A percentile compares a stretch with the other conserved stretches of the same genome.
Conservation (phyloP, 2,888 invertebrate species). For the Gasteruption jaculator region DNA sequence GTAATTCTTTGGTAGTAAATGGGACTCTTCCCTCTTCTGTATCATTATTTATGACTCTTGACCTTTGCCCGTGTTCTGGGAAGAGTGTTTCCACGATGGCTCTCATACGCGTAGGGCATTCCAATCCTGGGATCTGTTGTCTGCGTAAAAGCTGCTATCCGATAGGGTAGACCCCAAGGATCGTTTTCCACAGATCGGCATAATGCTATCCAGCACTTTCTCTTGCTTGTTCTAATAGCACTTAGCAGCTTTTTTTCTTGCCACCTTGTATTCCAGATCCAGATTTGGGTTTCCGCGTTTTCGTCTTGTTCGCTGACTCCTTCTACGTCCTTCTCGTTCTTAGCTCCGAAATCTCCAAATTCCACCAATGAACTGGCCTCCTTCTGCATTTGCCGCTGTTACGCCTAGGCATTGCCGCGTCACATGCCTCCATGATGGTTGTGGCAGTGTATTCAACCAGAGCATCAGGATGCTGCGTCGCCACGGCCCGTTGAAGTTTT, state of each 20-base stretch:
- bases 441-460: not conserved
- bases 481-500: not conserved
- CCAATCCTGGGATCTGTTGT: too few species aligned
- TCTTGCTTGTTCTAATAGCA: conserved; percentile 15
- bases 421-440: not conserved
- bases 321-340: too few species aligned
- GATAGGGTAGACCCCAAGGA: conserved; percentile 12
- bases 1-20: too few species aligned
- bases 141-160: conserved; percentile 8
- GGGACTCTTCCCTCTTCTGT: too few species aligned
- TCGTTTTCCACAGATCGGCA: conserved; percentile 11
- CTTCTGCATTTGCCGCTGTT: not conserved
- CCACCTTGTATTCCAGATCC: too few species aligned
- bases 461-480: not conserved
- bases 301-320: too few species aligned
- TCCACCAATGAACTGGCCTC: conserved; percentile 11
- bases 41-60: too few species aligned
- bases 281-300: too few species aligned
- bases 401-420: not conserved
- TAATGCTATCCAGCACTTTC: conserved; percentile 11
- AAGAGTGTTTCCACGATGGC: conserved; percentile 13
- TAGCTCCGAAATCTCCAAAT: conserved; percentile 6
- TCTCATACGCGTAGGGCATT: conserved; percentile 6
- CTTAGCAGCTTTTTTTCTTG: too few species aligned
- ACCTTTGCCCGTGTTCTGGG: conserved; percentile 8